phyloP scores from a whole-genome alignment of 2,888 invertebrate species.

The Therioaphis trifolii region DNA sequence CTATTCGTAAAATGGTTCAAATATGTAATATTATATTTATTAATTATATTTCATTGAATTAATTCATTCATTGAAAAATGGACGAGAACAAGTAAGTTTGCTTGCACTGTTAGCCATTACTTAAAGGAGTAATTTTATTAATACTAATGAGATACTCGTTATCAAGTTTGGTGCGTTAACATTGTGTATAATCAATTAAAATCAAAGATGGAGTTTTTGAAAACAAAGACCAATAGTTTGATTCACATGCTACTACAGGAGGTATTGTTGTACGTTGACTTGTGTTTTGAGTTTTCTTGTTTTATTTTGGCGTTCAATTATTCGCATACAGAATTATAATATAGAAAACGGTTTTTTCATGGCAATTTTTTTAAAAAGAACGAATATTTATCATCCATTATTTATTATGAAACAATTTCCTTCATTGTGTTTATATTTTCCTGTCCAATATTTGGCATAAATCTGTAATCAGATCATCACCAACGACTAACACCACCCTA shows the following conservation, averaged over 20 bases:
- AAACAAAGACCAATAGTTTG: not conserved
- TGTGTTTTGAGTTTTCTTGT: slow-evolving; percentile 43
- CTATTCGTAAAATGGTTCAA: no score
- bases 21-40: not conserved
- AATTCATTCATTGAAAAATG: not conserved
- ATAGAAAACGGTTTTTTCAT: not conserved
- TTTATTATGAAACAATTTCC: not conserved
- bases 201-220: slow-evolving; percentile 25
- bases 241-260: slow-evolving; percentile 28
- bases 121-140: slow-evolving; percentile 8
- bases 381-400: no score
- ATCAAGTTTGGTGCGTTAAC: slow-evolving; percentile 39
- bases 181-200: not conserved
- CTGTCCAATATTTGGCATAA: no score
- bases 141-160: not conserved
- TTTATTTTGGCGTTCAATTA: slow-evolving; percentile 9
- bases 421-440: no score
- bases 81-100: slow-evolving; percentile 32
- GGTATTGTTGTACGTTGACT: slow-evolving; percentile 61
- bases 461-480: no score
- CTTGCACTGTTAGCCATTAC: not conserved
- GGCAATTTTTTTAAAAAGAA: no score
- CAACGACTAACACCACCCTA: no score
- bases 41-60: not conserved
- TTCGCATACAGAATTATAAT: not conserved